Percentiles rank a stretch among this genome's conserved stretches.
Conservation (phyloP, 1,140 invertebrate species). For the Rhizoglyphus robini region DNA sequence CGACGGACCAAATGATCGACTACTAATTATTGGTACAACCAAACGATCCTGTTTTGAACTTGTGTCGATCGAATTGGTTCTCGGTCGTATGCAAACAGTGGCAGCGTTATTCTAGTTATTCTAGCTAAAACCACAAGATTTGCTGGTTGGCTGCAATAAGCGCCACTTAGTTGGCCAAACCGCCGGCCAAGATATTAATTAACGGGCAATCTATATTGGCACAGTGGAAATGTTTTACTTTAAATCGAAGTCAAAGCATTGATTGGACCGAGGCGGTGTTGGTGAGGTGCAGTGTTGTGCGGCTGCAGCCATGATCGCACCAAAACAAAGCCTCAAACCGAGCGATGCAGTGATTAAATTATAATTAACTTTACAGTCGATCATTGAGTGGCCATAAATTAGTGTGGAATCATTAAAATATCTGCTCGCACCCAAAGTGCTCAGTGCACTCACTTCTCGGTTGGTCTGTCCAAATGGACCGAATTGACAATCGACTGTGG, state of each 20-base stretch:
- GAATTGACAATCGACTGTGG: no score
- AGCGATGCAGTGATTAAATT: background rate
- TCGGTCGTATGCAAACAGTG: background rate
- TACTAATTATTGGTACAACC: background rate
- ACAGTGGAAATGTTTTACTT: background rate
- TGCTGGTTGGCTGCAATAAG: no score
- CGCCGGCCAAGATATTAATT: background rate
- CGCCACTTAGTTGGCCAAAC: no score
- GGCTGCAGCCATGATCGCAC: no score
- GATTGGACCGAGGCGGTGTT: background rate
- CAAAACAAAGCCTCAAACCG: no score
- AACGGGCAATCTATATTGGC: background rate
- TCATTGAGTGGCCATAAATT: background rate
- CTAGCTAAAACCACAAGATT: no score
- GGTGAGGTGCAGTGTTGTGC: no score
- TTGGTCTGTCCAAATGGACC: no score
- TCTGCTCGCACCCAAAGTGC: background rate
- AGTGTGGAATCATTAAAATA: no score
- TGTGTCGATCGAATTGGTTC: background rate
- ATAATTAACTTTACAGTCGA: constrained; percentile 11
- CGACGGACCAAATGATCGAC: background rate
- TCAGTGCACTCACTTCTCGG: no score
- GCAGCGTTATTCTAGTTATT: no score
- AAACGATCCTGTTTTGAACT: no score
- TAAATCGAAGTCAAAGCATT: background rate